Conservation (phyloP, 2,888 invertebrate species). For the Coenonympha glycerion region DNA sequence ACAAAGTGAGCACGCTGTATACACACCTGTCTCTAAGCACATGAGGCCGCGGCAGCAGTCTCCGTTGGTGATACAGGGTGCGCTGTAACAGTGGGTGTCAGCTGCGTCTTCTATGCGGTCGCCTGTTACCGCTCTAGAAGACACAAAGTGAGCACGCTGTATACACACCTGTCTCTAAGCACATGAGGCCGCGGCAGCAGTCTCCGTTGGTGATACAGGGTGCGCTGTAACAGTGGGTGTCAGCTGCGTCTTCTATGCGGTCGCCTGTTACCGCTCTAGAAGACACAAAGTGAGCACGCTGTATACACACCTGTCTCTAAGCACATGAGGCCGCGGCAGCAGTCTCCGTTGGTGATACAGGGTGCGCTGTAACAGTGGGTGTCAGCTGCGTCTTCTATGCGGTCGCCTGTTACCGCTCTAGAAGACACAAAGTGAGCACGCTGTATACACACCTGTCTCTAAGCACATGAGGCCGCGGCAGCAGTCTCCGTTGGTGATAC, state of each 20-base stretch:
- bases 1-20: too few relatives aligned
- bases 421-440: too few relatives aligned
- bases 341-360: slow-evolving; percentile 87
- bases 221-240: slow-evolving; percentile 82
- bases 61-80: too few relatives aligned
- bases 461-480: too few relatives aligned
- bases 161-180: slow-evolving; percentile 67
- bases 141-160: neutral
- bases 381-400: slow-evolving; percentile 74
- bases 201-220: slow-evolving; percentile 86
- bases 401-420: too few relatives aligned
- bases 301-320: slow-evolving; percentile 52
- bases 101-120: too few relatives aligned
- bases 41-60: too few relatives aligned
- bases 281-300: neutral
- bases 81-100: too few relatives aligned
- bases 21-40: too few relatives aligned
- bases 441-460: too few relatives aligned
- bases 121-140: too few relatives aligned
- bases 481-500: too few relatives aligned
- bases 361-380: slow-evolving; percentile 84
- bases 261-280: slow-evolving; percentile 67
- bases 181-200: slow-evolving; percentile 88
- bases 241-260: slow-evolving; percentile 75
- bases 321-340: slow-evolving; percentile 88